These are phyloP conservation scores for Phrynocephalus forsythii DNA, from an alignment of 2,797 vertebrate genomes.

Conservation along the genomic window DNA sequence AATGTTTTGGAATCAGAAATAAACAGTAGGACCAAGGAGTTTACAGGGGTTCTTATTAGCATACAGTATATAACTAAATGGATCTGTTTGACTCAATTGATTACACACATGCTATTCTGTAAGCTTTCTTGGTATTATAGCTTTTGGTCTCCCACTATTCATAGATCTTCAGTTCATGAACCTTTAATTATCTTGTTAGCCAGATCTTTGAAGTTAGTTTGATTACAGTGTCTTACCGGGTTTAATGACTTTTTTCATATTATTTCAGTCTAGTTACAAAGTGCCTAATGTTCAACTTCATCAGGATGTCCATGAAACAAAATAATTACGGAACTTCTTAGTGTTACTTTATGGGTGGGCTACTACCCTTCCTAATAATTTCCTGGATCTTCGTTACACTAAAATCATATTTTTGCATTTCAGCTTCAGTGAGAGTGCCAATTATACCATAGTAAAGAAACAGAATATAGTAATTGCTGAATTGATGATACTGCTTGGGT, in stretches of 20 bases:
- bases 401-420: slow-evolving; percentile 50
- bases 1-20: neutral
- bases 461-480: slow-evolving; percentile 45
- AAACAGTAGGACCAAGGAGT: neutral
- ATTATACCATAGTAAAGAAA: neutral
- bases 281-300: slow-evolving; percentile 70
- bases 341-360: slow-evolving; percentile 45
- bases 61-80: too few species aligned
- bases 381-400: slow-evolving; percentile 28
- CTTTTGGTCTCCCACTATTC: neutral
- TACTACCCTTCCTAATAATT: slow-evolving; percentile 65
- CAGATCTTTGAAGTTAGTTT: slow-evolving; percentile 59
- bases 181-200: slow-evolving; percentile 74
- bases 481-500: slow-evolving; percentile 36
- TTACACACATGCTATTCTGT: neutral
- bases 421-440: slow-evolving; percentile 42
- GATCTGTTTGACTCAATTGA: neutral
- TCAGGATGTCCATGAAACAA: slow-evolving; percentile 68
- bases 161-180: slow-evolving; percentile 69
- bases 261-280: slow-evolving; percentile 66
- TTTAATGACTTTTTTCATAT: slow-evolving; percentile 62
- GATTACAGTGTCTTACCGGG: slow-evolving; percentile 39
- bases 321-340: slow-evolving; percentile 60
- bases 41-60: too few species aligned
- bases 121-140: neutral